Base-by-base conservation (phyloP, 2,797 vertebrate species). In the Eulemur mongoz region DNA sequence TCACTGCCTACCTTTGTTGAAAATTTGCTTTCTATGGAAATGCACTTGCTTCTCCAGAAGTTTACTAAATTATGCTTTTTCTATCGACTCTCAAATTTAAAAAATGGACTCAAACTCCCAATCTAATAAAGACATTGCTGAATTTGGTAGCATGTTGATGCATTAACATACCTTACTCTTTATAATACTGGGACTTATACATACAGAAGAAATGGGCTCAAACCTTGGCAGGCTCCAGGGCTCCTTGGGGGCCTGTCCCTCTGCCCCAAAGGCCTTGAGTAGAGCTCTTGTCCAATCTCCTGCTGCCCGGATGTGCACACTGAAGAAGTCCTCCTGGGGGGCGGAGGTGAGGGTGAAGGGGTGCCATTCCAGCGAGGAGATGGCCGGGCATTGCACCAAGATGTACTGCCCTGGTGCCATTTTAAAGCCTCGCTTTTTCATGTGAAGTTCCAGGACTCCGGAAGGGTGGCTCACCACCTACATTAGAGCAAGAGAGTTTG, bases 291-390 rank as follows among this genome's bases (percentile, higher is more conserved):
- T 99, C 99, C 99, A 99, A 45, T 99, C 99, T 20, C 99, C 99
- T 0, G 85, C 96, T 0, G 97, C 98, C 7, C 98, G 98, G 89
- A 99, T 97, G 52, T 99, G 99, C 40, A 99, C 89, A 0, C 99
- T 99, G 96, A 99, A 99, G 96, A 98, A 98, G 54, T 98, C 97
- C 10, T 99, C 99, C 90, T 99, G 98, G 0, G 99, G 98, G 25
- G 99, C 98, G 3, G 99, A 99, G 67, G 99, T 99, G 76, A 99
- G 98, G 11, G 99, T 99, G 96, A 99, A 99, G 48, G 99, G 99
- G 52, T 99, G 99, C 99, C 99, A 99, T 52, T 99, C 98, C 84
- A 99, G 81, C 0, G 83, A 75, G 2, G 99, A 99, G 14, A 99
- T 75, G 59, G 98, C 94, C 0, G 99, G 98, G 78, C 99, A 99